Evolutionary conservation across 2,797 vertebrate species (phyloP).

Genomic region (Salmo trutta): DNA sequence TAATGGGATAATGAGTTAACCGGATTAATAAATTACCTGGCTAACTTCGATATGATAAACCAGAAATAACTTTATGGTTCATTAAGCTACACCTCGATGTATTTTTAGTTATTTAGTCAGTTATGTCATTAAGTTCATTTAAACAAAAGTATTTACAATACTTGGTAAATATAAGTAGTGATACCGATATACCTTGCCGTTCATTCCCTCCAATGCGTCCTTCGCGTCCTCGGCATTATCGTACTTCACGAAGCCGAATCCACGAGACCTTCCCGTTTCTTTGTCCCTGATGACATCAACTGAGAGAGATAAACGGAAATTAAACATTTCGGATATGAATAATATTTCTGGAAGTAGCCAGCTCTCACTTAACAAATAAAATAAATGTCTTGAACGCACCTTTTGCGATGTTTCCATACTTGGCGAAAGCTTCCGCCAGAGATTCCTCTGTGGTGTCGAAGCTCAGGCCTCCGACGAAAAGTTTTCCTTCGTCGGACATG

Average conservation of each 20-base stretch:
- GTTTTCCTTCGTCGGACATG: conserved; percentile 92
- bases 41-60: neutral
- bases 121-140: neutral
- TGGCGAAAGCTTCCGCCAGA: conserved; percentile 89
- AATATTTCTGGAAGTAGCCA: neutral
- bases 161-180: neutral
- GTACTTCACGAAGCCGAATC: conserved; percentile 94
- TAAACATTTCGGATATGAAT: no score
- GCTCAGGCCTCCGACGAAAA: conserved; percentile 93
- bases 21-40: neutral
- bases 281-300: conserved; percentile 95
- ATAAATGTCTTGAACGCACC: conserved; percentile 62
- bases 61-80: no score
- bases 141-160: neutral
- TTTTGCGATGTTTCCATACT: conserved; percentile 90
- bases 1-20: neutral
- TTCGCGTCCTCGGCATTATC: conserved; percentile 92
- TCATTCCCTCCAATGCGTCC: conserved; percentile 92
- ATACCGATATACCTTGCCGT: conserved; percentile 84
- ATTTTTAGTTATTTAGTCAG: neutral
- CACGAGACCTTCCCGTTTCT: conserved; percentile 90
- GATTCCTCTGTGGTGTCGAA: conserved; percentile 94
- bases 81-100: neutral
- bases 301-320: conserved; percentile 37
- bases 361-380: accelerated